These are phyloP conservation scores for Ichneumoninae sp. DNA, from an alignment of 2,888 invertebrate genomes.

Conservation along the genomic window DNA sequence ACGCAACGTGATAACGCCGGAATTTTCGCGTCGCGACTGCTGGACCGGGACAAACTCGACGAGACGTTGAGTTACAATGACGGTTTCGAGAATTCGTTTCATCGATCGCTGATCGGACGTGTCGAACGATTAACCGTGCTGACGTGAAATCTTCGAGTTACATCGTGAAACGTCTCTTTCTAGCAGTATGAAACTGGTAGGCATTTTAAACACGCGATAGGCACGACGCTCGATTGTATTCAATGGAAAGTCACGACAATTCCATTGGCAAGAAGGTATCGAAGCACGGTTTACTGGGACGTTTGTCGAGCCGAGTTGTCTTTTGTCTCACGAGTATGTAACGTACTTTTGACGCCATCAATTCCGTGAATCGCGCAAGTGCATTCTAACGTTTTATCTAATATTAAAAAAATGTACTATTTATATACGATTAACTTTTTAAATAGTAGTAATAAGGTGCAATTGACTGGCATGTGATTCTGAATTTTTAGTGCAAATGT, in stretches of 20 bases:
- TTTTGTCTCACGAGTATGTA: constrained; percentile 10
- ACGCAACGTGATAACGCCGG: constrained; percentile 31
- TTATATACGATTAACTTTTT: constrained; percentile 68
- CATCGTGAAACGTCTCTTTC: constrained; percentile 11
- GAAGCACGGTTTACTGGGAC: neutral
- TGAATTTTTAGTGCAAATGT: constrained; percentile 82
- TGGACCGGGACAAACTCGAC: neutral
- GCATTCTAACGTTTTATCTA: constrained; percentile 28
- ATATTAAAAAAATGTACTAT: constrained; percentile 59
- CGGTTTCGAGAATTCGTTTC: neutral
- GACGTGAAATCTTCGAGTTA: neutral
- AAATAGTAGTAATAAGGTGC: constrained; percentile 73
- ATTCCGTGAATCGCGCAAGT: constrained; percentile 22
- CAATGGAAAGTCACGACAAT: neutral
- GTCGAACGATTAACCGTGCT: neutral
- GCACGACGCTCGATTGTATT: neutral
- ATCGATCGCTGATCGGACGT: neutral
- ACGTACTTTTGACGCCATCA: constrained; percentile 10
- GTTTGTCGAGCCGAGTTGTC: neutral
- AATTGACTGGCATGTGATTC: constrained; percentile 81
- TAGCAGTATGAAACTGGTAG: constrained; percentile 61
- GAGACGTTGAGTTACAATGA: neutral
- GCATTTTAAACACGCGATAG: neutral
- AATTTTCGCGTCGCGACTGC: constrained; percentile 1
- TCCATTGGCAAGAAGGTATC: neutral